A percentile compares a stretch with the other conserved stretches of the same genome.
Conservation (phyloP, 1,140 invertebrate species). For the Dufourea novaeangliae region DNA sequence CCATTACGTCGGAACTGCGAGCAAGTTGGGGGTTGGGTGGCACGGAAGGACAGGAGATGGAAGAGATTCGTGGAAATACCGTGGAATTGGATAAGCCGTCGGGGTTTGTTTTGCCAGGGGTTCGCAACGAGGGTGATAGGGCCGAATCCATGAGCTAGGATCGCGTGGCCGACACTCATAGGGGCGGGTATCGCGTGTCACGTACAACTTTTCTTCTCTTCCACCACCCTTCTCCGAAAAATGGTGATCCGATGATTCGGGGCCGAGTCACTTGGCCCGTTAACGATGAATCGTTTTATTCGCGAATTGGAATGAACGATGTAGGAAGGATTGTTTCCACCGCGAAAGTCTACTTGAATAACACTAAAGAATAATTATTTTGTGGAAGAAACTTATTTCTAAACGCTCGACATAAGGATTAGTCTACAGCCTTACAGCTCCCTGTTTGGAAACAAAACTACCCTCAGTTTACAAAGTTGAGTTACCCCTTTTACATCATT, state of each 20-base stretch:
- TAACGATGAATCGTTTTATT: constrained; percentile 43
- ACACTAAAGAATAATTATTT: neutral
- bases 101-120: constrained; percentile 70
- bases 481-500: no score
- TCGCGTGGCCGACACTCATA: constrained; percentile 60
- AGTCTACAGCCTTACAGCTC: no score
- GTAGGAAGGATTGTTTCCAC: no score
- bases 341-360: no score
- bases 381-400: neutral
- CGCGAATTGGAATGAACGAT: neutral
- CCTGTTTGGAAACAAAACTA: no score
- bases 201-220: constrained; percentile 49
- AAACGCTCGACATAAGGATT: no score
- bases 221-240: constrained; percentile 48
- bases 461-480: no score
- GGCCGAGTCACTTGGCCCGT: constrained; percentile 38
- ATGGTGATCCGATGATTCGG: constrained; percentile 47
- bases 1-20: constrained; percentile 59
- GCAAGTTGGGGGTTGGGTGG: constrained; percentile 38
- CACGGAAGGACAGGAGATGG: constrained; percentile 59
- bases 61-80: constrained; percentile 72
- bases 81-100: constrained; percentile 73
- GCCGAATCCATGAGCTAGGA: constrained; percentile 31
- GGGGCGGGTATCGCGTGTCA: constrained; percentile 53
- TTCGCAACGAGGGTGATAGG: constrained; percentile 57